Evolutionary conservation across 2,113 vertebrate genomes (phyloP).

Genomic region (Okapia johnstoni): DNA sequence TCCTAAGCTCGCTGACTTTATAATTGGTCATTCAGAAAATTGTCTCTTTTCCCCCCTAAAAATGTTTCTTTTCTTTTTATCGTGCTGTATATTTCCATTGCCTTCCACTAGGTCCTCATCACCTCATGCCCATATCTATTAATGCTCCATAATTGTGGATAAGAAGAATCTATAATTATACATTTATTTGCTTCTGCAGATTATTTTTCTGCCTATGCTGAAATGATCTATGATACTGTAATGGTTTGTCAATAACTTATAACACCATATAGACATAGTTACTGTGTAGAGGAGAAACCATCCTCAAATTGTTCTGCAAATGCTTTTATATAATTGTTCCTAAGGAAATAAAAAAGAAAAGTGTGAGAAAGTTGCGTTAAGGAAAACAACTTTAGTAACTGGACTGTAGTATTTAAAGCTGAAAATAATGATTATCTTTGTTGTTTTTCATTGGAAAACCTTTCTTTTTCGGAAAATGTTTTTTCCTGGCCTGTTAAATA

Average conservation of each 20-base stretch:
- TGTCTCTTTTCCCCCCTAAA: neutral
- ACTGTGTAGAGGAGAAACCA: neutral
- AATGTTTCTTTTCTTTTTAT: neutral
- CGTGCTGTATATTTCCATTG: neutral
- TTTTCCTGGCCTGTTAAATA: neutral
- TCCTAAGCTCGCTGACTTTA: neutral
- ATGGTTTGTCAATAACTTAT: neutral
- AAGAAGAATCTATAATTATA: neutral
- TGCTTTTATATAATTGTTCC: neutral
- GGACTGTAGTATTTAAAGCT: neutral
- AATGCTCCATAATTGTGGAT: neutral
- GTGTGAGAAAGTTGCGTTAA: neutral
- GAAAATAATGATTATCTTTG: neutral
- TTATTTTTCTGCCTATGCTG: neutral
- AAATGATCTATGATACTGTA: neutral
- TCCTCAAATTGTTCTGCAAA: neutral
- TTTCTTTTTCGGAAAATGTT: neutral
- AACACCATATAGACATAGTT: neutral
- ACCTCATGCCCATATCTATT: neutral
- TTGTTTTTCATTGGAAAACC: constrained; percentile 17
- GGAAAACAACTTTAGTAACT: neutral
- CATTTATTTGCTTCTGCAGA: neutral
- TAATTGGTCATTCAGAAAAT: neutral
- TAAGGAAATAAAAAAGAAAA: neutral
- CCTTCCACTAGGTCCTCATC: neutral